Percentiles rank a stretch among this genome's conserved stretches.
Conservation (phyloP, 2,113 vertebrate species). For the Centropristis striata region DNA sequence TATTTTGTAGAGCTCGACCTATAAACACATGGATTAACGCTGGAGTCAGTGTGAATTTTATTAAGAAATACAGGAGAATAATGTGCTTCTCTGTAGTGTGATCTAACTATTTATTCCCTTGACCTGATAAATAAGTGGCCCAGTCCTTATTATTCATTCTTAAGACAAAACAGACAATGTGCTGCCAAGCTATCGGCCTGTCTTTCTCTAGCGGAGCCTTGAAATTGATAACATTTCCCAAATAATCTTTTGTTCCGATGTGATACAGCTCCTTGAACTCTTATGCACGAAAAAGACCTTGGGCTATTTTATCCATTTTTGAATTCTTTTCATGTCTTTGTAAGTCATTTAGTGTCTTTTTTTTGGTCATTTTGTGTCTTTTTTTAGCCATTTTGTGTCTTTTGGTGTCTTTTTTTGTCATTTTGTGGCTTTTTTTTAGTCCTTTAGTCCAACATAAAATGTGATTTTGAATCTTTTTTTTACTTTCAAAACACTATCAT, state of each 20-base stretch:
- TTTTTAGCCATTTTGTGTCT: no score
- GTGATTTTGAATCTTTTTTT: no score
- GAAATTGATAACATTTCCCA: slow-evolving; percentile 40
- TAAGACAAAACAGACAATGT: slow-evolving; percentile 58
- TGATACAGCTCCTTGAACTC: slow-evolving; percentile 11
- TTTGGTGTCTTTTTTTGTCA: no score
- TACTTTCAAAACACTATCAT: no score
- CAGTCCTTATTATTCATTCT: slow-evolving; percentile 27
- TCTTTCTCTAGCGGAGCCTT: slow-evolving; percentile 20
- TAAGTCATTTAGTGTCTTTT: no score
- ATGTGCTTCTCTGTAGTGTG: slow-evolving; percentile 1
- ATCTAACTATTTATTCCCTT: slow-evolving; percentile 29
- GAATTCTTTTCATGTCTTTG: no score
- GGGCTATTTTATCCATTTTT: no score
- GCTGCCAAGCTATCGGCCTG: slow-evolving; percentile 32
- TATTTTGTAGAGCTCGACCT: background rate
- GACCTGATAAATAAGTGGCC: slow-evolving; percentile 21
- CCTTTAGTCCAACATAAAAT: no score
- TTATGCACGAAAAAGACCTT: background rate
- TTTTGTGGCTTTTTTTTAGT: no score
- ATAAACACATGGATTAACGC: background rate
- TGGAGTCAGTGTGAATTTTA: background rate
- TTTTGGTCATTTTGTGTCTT: no score
- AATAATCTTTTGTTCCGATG: slow-evolving; percentile 38
- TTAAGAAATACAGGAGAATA: background rate